phyloP scores from a whole-genome alignment of 2,888 invertebrate species.

The Trissonchulus latispiculum region DNA sequence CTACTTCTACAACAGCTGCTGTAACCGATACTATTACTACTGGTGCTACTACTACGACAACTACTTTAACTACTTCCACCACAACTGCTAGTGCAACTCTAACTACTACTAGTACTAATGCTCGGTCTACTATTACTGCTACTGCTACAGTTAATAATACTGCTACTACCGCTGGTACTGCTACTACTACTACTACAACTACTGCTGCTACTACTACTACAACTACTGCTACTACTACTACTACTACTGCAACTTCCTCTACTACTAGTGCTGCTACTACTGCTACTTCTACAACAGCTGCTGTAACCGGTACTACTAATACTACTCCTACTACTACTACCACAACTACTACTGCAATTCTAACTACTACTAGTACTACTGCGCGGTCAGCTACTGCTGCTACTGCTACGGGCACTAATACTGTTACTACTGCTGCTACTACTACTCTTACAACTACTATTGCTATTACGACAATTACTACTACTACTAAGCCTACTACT shows the following conservation, averaged over 20 bases:
- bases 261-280: conserved; percentile 10
- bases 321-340: too few species aligned
- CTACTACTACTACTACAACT: conserved; percentile 16
- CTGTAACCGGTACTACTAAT: too few species aligned
- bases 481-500: too few species aligned
- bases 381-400: too few species aligned
- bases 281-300: too few species aligned
- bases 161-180: conserved; percentile 1
- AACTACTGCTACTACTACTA: conserved; percentile 17
- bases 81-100: conserved; percentile 22
- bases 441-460: too few species aligned
- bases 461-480: too few species aligned
- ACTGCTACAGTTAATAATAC: neutral
- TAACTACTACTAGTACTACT: too few species aligned
- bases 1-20: conserved; percentile 22
- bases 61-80: conserved; percentile 19
- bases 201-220: conserved; percentile 18
- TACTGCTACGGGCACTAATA: too few species aligned
- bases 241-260: conserved; percentile 13
- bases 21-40: conserved; percentile 22
- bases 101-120: conserved; percentile 21
- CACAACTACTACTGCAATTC: too few species aligned
- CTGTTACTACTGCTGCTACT: too few species aligned
- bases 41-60: conserved; percentile 21
- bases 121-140: neutral